These are phyloP conservation scores for Hoplostethus mediterraneus DNA, from an alignment of 2,797 vertebrate genomes.

Conservation along the genomic window DNA sequence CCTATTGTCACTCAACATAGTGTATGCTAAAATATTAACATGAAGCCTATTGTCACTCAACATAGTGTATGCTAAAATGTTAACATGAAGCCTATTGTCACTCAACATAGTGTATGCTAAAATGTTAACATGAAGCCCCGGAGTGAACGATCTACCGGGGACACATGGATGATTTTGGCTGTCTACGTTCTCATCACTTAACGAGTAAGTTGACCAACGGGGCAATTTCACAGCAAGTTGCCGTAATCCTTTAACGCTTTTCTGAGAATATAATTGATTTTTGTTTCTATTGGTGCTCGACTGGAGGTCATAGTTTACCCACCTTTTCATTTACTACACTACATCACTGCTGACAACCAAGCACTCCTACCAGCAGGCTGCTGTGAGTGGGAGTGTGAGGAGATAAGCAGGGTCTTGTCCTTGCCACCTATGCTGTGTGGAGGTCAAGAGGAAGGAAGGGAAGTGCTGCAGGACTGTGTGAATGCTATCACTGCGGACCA, in stretches of 20 bases:
- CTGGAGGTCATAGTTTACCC: slow-evolving; percentile 31
- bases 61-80: too few species aligned
- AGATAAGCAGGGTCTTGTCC: slow-evolving; percentile 69
- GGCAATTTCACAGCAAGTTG: too few species aligned
- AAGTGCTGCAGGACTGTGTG: slow-evolving; percentile 63
- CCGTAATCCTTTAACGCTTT: background rate
- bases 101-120: too few species aligned
- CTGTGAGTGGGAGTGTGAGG: background rate
- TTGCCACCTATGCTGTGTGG: slow-evolving; percentile 57
- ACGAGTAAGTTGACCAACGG: too few species aligned
- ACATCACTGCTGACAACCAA: slow-evolving; percentile 41
- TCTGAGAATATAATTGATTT: slow-evolving; percentile 5
- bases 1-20: too few species aligned
- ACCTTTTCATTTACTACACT: slow-evolving; percentile 35
- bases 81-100: too few species aligned
- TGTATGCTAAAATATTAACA: too few species aligned
- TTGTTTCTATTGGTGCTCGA: slow-evolving; percentile 9
- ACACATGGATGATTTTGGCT: too few species aligned
- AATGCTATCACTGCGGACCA: slow-evolving; percentile 75
- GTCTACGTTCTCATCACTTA: too few species aligned
- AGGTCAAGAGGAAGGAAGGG: slow-evolving; percentile 77
- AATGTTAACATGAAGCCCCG: too few species aligned
- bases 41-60: too few species aligned
- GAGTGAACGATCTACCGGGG: too few species aligned
- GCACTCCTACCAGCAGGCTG: slow-evolving; percentile 33